Percentiles rank a stretch among this genome's conserved stretches.
Evolutionary conservation across 1,140 invertebrate genomes (phyloP).

Genomic region (Drosophila seguyi): DNA sequence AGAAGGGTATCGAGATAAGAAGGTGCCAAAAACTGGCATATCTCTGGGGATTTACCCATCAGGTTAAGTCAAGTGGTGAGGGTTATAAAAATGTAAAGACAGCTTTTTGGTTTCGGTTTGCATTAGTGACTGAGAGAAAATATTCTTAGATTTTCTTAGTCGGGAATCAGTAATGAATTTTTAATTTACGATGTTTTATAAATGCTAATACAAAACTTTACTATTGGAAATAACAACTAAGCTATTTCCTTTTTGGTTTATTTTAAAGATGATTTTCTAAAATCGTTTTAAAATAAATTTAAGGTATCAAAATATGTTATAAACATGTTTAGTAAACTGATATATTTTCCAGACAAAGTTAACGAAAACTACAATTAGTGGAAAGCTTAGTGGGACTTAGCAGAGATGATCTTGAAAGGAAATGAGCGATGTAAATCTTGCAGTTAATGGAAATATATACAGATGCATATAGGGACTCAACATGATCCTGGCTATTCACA

Average conservation of each 20-base stretch:
- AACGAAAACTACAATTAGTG: neutral
- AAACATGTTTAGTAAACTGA: too few relatives aligned
- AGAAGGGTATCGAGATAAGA: slow-evolving; percentile 29
- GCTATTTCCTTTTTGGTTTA: neutral
- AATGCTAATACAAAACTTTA: neutral
- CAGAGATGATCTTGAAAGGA: neutral
- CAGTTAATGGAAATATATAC: slow-evolving; percentile 1
- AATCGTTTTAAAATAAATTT: neutral
- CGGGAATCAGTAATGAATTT: neutral
- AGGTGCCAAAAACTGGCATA: slow-evolving; percentile 29
- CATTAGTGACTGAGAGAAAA: neutral
- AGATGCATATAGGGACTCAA: neutral
- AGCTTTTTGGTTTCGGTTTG: slow-evolving; percentile 3
- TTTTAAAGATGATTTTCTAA: neutral
- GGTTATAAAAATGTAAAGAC: neutral
- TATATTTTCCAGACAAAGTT: too few relatives aligned
- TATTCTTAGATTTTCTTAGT: neutral
- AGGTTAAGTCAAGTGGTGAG: slow-evolving; percentile 16
- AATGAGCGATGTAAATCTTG: neutral
- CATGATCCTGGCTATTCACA: neutral
- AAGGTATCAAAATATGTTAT: neutral
- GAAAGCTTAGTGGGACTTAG: neutral
- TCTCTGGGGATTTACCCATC: slow-evolving; percentile 27
- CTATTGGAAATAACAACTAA: neutral
- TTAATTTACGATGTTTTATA: neutral